These are phyloP conservation scores for Dicrurus megarhynchus DNA, from an alignment of 2,113 vertebrate genomes.

Conservation along the genomic window DNA sequence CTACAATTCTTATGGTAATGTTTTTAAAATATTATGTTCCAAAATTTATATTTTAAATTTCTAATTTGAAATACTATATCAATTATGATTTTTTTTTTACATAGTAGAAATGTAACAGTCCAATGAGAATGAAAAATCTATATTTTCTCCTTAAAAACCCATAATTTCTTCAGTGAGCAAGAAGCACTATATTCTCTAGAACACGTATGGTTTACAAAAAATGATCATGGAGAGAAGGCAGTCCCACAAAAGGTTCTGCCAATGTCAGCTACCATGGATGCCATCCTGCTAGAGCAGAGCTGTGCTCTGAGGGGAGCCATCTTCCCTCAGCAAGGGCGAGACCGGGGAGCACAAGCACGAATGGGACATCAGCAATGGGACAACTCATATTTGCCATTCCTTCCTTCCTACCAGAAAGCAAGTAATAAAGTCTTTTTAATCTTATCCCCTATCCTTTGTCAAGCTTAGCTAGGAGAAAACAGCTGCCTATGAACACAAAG, in stretches of 20 bases:
- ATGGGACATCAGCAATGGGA: not conserved
- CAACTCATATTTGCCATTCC: not conserved
- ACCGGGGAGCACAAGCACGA: not conserved
- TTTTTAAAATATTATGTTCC: not conserved
- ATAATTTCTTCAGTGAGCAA: not conserved
- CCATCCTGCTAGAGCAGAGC: not conserved
- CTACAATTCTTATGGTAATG: not conserved
- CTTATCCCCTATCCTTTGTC: not conserved
- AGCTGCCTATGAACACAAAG: constrained; percentile 38
- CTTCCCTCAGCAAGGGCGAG: not conserved
- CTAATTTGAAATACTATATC: not conserved
- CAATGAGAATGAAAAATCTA: not conserved
- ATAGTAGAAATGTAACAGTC: not conserved
- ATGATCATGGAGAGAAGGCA: not conserved
- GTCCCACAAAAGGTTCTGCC: not conserved
- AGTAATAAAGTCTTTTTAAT: not conserved
- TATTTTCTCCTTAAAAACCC: not conserved
- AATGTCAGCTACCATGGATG: not conserved
- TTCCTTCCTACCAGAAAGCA: not conserved
- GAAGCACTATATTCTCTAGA: not conserved
- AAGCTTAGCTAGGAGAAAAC: not conserved
- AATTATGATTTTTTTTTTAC: not conserved
- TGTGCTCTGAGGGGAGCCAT: not conserved
- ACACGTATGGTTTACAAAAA: not conserved
- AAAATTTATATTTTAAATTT: not conserved